Evolutionary conservation across 2,113 vertebrate genomes (phyloP), one percentile per base, ranked within the genome.

Genomic region (Marmota flaviventris): DNA sequence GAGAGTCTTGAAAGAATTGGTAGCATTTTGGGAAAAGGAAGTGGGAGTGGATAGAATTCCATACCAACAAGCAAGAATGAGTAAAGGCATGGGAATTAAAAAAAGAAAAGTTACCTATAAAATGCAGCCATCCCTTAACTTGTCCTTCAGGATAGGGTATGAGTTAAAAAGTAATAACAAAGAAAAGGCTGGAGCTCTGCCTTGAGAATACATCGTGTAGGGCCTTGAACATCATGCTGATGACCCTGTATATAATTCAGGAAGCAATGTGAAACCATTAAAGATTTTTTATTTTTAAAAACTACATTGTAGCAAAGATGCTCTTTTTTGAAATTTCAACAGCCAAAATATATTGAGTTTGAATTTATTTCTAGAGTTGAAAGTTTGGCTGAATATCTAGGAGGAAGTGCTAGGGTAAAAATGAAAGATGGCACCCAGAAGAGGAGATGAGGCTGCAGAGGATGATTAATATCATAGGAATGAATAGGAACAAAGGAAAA

Each of bases 231-330:
- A 48, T 39, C 56, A 56, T 37, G 7, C 2, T 42, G 72, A 85
- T 95, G 56, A 90, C n/a, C 75, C 86, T 92, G 37, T 48, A 27
- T n/a, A 34, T 81, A 94, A 97, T 90, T 97, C 79, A 95, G 24
- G 39, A 70, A 34, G 37, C 89, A 98, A 95, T 69, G 81, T 89
- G 32, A 24, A 92, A n/a, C 37, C 14, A 45, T 67, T 81, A 83
- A 85, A 75, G 27, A 69, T 48, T 91, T 72, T 91, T 93, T 18
- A 1, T 72, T 87, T 93, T 18, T 2, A 51, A n/a, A 95, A 97
- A 93, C 3, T 69, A 4, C 84, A 91, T 86, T 48, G 81, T 76
- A 72, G 84, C 69, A 90, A 96, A 90, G 81, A 87, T 53, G 56
- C 10, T 37, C 42, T 73, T 72, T 95, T 95, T 85, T 92, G 81